These are phyloP conservation scores for Acinonyx jubatus DNA, from an alignment of 2,113 vertebrate genomes.

Conservation along the genomic window DNA sequence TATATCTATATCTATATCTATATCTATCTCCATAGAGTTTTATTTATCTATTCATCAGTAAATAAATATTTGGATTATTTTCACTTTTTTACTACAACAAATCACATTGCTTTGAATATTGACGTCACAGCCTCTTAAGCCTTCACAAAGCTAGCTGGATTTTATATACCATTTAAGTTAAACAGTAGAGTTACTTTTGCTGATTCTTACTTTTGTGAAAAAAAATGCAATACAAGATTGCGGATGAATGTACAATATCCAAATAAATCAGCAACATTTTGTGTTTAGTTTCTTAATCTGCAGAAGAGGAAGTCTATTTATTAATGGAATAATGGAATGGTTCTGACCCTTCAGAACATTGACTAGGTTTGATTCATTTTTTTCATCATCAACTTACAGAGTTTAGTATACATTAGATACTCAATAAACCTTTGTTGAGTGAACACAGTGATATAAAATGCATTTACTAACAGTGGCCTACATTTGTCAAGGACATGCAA, in stretches of 20 bases:
- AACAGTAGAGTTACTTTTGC: not conserved
- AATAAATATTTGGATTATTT: not conserved
- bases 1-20: too few species aligned
- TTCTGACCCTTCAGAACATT: not conserved
- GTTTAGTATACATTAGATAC: not conserved
- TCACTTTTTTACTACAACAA: not conserved
- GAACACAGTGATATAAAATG: not conserved
- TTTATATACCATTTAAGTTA: not conserved
- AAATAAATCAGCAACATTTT: not conserved
- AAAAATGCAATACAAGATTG: not conserved
- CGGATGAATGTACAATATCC: not conserved
- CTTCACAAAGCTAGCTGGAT: rapidly evolving
- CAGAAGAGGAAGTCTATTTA: not conserved
- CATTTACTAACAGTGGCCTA: not conserved
- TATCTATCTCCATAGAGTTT: too few species aligned
- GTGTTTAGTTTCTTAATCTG: not conserved
- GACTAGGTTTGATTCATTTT: not conserved
- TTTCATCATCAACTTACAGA: not conserved
- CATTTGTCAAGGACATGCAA: not conserved
- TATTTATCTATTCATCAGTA: too few species aligned
- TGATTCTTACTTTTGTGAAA: not conserved
- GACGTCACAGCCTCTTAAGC: not conserved
- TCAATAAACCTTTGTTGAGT: not conserved
- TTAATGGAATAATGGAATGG: not conserved
- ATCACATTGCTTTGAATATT: not conserved